These are phyloP conservation scores for Arothron firmamentum DNA, from an alignment of 2,113 vertebrate species.

Conservation along the genomic window DNA sequence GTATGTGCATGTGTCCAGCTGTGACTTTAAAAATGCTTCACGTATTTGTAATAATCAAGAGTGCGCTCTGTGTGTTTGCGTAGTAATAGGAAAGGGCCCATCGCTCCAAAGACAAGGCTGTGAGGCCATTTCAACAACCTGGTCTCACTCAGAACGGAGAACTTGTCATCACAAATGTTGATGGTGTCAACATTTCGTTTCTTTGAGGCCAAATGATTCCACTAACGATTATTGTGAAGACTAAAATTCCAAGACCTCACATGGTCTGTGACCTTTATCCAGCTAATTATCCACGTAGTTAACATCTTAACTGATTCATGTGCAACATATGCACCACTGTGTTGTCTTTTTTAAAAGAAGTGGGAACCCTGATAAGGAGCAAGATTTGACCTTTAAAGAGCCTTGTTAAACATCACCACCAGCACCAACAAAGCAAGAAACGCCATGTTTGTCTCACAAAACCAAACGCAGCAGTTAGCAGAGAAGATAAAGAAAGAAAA, in stretches of 20 bases:
- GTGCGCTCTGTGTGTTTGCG: not conserved
- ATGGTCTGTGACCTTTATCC: constrained; percentile 60
- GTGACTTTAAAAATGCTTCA: too few species aligned
- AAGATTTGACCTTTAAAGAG: constrained; percentile 19
- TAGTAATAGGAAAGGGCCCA: too few species aligned
- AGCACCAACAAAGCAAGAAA: constrained; percentile 11
- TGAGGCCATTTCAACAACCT: too few species aligned
- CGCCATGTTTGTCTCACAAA: not conserved
- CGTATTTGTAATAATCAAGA: constrained; percentile 23
- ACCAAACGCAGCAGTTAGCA: not conserved
- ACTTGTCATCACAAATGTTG: too few species aligned
- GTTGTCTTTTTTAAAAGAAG: not conserved
- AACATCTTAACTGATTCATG: constrained; percentile 31
- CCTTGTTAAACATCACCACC: constrained; percentile 18
- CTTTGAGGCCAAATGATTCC: constrained; percentile 8
- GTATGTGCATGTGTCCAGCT: too few species aligned
- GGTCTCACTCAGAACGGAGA: too few species aligned
- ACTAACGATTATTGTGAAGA: not conserved
- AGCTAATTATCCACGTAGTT: constrained; percentile 65
- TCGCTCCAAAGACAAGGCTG: too few species aligned
- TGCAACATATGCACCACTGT: constrained; percentile 17
- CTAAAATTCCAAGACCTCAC: constrained; percentile 49
- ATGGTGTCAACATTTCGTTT: too few species aligned
- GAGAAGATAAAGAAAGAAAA: too few species aligned
- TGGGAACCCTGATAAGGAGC: constrained; percentile 5